phyloP scores from a whole-genome alignment of 1,140 invertebrate genomes.

The Drosophila serrata region DNA sequence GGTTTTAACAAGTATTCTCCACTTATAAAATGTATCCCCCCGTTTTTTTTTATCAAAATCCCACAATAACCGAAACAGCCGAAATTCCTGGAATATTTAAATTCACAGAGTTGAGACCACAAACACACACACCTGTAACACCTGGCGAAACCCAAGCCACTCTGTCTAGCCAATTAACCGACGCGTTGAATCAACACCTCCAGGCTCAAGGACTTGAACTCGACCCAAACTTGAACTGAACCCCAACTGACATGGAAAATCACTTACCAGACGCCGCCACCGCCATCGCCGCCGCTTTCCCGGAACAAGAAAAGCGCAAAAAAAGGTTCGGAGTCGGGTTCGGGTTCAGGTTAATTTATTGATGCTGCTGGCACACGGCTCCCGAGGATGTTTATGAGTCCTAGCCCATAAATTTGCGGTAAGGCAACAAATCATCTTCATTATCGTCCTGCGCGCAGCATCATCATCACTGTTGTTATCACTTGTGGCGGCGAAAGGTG shows the following conservation, averaged over 20 bases:
- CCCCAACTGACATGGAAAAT: constrained; percentile 64
- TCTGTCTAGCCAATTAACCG: constrained; percentile 17
- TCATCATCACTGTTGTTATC: constrained; percentile 18
- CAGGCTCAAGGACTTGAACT: not conserved
- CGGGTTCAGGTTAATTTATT: constrained; percentile 64
- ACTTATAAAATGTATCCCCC: not conserved
- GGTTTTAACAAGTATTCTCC: no score
- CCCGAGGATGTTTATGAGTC: constrained; percentile 59
- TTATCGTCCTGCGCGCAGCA: constrained; percentile 27
- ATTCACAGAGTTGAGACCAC: not conserved
- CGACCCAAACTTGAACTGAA: constrained; percentile 15
- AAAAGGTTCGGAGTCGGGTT: constrained; percentile 11
- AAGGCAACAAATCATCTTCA: constrained; percentile 70
- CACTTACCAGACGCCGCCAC: constrained; percentile 54
- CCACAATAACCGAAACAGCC: not conserved
- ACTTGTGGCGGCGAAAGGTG: not conserved
- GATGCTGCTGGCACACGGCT: constrained; percentile 26
- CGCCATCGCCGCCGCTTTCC: constrained; percentile 16
- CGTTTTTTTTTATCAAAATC: no score
- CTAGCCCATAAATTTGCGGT: constrained; percentile 65
- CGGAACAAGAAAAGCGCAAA: constrained; percentile 10
- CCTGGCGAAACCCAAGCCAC: constrained; percentile 4
- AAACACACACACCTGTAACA: constrained; percentile 1
- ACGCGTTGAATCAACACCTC: constrained; percentile 14
- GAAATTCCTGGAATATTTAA: constrained; percentile 5